Conservation (phyloP, 2,888 invertebrate species). For the Nephrotoma guestfalica region DNA sequence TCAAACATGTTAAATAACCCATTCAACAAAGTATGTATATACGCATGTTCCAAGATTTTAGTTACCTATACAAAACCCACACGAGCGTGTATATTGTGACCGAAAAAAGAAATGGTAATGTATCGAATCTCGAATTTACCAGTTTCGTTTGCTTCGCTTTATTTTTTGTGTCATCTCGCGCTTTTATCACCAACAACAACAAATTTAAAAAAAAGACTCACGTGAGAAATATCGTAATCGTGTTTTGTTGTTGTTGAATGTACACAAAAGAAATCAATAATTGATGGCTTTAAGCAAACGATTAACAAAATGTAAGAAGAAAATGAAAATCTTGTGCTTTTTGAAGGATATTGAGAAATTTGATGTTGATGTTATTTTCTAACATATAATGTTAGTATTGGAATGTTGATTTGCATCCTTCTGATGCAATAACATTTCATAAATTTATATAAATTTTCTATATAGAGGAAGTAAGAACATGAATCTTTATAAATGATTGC, state of each 20-base stretch:
- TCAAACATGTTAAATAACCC: not conserved
- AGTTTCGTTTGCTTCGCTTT: not conserved
- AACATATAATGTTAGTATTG: not conserved
- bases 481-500: not conserved
- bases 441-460: not conserved
- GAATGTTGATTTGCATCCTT: not conserved
- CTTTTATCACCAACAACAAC: not conserved
- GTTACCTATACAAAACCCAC: no score
- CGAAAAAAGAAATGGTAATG: not conserved
- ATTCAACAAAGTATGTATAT: not conserved
- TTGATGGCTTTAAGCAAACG: not conserved
- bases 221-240: not conserved
- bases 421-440: not conserved
- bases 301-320: not conserved
- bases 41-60: not conserved
- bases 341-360: not conserved
- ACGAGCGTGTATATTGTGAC: no score
- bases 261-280: not conserved
- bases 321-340: not conserved
- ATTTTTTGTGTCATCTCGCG: not conserved
- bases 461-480: not conserved
- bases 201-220: not conserved
- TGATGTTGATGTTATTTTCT: not conserved
- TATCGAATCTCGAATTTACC: not conserved
- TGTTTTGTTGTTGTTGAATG: not conserved